Base-by-base conservation (phyloP, 2,888 invertebrate species). In the Scaptomyza reducta region DNA sequence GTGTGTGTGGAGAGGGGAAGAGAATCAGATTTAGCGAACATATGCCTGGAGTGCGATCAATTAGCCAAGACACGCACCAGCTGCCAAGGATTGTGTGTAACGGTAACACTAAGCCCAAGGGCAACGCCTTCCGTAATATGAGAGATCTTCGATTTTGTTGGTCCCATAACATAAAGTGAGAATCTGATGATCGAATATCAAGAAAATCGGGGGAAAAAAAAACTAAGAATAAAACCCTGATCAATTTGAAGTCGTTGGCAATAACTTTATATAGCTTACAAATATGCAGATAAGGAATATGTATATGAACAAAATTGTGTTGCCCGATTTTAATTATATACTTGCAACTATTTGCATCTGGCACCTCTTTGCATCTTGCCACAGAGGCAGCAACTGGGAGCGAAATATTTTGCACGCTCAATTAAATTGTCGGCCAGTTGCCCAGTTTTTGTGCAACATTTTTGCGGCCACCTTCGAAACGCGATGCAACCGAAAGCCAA, bases 351-450 rank as follows among this genome's bases (percentile, higher is more conserved):
- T n/a, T 35, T 14, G 31, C 31, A 45, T 29, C 45, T 57, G 22
- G 49, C 10, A n/a, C 27, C 27, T 3, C 7, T 27, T 27, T 27
- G 7, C 27, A 27, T 18, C 44, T 56, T 18, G 49, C 10, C 10
- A 10, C 33, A 10, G 33, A 13, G 13, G 35, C 22, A 22, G 33
- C 7, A 22, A n/a, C 6, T 6, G n/a, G 6, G 22, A 7, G 44
- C 54, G 50, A 65, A 58, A 78, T 82, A 77, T 82, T 82, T 85
- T 50, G 49, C 59, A 75, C 76, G 85, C 82, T 81, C 87, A 87
- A 82, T 82, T 87, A 75, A 82, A 87, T 86, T 77, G 60, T 46
- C 51, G 44, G 40, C 46, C 59, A 72, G 68, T 64, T 62, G 63
- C 27, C 41, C 47, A 49, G 47, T 76, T 77, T 65, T 72, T 77